phyloP scores from a whole-genome alignment of 2,888 invertebrate species.

The Sycophila texana region DNA sequence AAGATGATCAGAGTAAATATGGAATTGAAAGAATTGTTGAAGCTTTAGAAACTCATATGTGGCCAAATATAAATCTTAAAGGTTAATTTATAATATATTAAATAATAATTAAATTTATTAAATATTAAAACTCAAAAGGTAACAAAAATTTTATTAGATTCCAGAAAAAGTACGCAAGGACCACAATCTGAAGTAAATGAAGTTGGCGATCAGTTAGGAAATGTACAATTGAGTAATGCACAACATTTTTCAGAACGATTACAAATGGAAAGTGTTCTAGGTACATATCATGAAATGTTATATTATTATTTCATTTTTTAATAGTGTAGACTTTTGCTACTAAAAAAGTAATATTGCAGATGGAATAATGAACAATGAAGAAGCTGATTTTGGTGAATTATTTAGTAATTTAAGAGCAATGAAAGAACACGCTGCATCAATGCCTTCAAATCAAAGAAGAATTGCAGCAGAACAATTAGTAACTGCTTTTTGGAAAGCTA shows the following conservation, averaged over 20 bases:
- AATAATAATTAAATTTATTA: not conserved
- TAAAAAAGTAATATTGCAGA: constrained; percentile 60
- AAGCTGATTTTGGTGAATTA: constrained; percentile 79
- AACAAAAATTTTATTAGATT: constrained; percentile 26
- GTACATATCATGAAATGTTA: constrained; percentile 57
- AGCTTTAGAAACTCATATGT: constrained; percentile 84
- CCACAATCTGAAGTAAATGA: constrained; percentile 61
- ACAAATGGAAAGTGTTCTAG: constrained; percentile 69
- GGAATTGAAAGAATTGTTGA: constrained; percentile 83
- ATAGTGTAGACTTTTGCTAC: too few relatives aligned
- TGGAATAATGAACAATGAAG: constrained; percentile 72
- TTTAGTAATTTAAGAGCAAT: constrained; percentile 82
- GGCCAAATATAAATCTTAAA: constrained; percentile 84
- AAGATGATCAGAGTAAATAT: constrained; percentile 79
- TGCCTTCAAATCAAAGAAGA: constrained; percentile 81
- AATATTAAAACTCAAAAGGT: constrained; percentile 4
- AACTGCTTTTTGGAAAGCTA: constrained; percentile 84
- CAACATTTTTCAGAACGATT: constrained; percentile 64
- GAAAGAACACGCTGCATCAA: constrained; percentile 81
- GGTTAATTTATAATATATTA: constrained; percentile 67
- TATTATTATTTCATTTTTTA: not conserved
- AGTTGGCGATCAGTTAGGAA: constrained; percentile 69
- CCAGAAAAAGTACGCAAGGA: constrained; percentile 43
- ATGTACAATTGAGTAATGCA: constrained; percentile 62
- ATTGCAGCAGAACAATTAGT: constrained; percentile 85